Percentiles rank a stretch among this genome's conserved stretches.
Evolutionary conservation across 2,113 vertebrate genomes (phyloP).

Genomic region (Leucopternis melanops): DNA sequence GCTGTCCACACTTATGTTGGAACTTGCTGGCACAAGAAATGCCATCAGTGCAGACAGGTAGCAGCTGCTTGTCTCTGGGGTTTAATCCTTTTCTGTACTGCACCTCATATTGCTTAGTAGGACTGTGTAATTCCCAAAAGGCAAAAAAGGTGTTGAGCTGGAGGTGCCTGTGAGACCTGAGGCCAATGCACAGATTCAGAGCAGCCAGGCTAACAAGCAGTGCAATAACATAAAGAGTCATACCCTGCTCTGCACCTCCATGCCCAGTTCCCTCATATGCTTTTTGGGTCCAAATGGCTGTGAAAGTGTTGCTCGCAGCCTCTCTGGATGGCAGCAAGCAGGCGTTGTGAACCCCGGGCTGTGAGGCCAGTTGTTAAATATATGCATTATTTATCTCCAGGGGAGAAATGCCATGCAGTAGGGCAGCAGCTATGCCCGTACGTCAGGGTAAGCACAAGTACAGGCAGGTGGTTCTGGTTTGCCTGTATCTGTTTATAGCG

Average conservation of each 20-base stretch:
- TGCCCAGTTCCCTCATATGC: neutral
- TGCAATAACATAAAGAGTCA: neutral
- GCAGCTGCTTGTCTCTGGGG: neutral
- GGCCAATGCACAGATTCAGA: neutral
- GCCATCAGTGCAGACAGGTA: neutral
- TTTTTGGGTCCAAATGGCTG: neutral
- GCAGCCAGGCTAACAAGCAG: neutral
- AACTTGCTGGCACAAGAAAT: neutral
- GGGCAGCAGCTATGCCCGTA: neutral
- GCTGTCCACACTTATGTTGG: neutral
- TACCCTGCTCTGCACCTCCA: neutral
- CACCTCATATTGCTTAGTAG: neutral
- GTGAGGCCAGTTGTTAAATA: neutral
- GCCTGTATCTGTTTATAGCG: rapidly evolving
- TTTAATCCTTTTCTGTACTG: neutral
- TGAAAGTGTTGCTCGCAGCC: neutral
- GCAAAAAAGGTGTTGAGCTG: neutral
- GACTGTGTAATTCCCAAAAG: neutral
- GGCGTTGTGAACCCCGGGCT: neutral
- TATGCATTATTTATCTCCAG: neutral
- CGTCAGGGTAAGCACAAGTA: rapidly evolving
- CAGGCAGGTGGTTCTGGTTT: neutral
- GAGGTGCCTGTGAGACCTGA: neutral
- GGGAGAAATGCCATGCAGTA: neutral
- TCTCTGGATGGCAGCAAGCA: neutral